Percentiles rank a stretch among this genome's conserved stretches.
These are phyloP conservation scores for Scomber colias DNA, from an alignment of 2,113 vertebrate genomes.

Conservation along the genomic window DNA sequence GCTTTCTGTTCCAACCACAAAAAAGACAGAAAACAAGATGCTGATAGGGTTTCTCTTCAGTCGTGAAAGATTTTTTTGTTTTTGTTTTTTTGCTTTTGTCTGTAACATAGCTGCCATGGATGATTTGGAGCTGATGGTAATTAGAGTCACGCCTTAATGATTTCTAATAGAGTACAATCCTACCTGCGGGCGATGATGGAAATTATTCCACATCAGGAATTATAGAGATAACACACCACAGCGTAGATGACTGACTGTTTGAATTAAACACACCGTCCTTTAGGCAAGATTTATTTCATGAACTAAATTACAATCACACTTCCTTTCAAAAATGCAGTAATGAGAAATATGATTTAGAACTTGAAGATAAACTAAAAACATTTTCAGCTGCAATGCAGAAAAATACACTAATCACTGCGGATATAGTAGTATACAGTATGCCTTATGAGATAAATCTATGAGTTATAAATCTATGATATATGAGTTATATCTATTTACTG, in stretches of 20 bases:
- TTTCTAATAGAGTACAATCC: background rate
- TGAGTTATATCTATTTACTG: too few species aligned
- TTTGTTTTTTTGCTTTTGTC: background rate
- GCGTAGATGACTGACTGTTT: slow-evolving; percentile 1
- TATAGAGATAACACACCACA: too few species aligned
- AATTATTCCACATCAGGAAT: slow-evolving; percentile 10
- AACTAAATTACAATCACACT: too few species aligned
- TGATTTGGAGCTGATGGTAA: background rate
- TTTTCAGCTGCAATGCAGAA: too few species aligned
- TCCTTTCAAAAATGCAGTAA: background rate
- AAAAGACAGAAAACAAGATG: too few species aligned
- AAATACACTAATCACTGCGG: too few species aligned
- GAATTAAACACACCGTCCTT: slow-evolving; percentile 2
- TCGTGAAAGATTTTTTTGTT: background rate
- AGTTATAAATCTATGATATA: too few species aligned
- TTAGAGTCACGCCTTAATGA: background rate
- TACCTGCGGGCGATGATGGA: slow-evolving; percentile 15
- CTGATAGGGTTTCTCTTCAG: too few species aligned
- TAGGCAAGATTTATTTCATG: background rate
- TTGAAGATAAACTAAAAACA: too few species aligned
- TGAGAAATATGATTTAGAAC: background rate
- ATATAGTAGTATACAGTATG: too few species aligned
- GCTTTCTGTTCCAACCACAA: too few species aligned
- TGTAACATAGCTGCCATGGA: background rate
- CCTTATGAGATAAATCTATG: background rate